phyloP scores from a whole-genome alignment of 2,113 vertebrate genomes.

The Pitta sordida region DNA sequence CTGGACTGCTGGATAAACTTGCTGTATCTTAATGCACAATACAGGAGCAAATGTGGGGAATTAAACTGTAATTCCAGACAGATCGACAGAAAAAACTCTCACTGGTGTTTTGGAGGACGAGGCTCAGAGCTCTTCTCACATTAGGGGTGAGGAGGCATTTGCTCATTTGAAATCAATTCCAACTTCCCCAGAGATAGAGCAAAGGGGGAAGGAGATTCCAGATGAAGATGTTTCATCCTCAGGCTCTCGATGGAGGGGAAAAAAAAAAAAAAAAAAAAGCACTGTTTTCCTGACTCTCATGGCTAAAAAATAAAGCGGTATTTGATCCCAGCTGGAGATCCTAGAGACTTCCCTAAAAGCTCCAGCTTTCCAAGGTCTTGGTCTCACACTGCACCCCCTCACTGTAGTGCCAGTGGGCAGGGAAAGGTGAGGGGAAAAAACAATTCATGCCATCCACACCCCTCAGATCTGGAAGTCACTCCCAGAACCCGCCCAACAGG shows the following conservation, averaged over 20 bases:
- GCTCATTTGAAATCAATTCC: conserved; percentile 16
- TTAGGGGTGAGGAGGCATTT: background rate
- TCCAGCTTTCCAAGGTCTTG: background rate
- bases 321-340: background rate
- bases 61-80: conserved; percentile 70
- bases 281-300: background rate
- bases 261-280: no score
- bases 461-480: rapidly evolving
- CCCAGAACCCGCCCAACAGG: rapidly evolving
- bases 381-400: rapidly evolving
- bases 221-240: conserved; percentile 28
- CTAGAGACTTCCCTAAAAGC: background rate
- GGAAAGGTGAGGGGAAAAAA: background rate
- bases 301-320: background rate
- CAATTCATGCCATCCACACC: rapidly evolving
- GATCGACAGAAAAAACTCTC: background rate
- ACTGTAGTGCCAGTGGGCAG: rapidly evolving
- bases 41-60: conserved; percentile 68
- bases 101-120: background rate
- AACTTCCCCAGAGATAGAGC: background rate
- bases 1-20: conserved; percentile 79
- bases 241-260: background rate
- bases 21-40: conserved; percentile 64
- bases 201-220: background rate
- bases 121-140: background rate